phyloP scores from a whole-genome alignment of 1,140 invertebrate genomes.

The Microplitis demolitor region DNA sequence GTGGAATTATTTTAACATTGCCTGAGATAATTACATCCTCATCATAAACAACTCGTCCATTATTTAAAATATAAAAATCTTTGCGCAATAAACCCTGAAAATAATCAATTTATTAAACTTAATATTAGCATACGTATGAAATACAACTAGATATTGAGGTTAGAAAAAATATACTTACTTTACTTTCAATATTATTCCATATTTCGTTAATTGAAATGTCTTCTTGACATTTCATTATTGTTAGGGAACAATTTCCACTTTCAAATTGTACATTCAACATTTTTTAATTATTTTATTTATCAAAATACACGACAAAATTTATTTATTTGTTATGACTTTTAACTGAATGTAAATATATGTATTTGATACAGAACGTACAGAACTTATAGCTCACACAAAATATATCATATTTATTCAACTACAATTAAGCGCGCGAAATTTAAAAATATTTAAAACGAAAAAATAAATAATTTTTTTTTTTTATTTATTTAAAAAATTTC shows the following conservation, averaged over 20 bases:
- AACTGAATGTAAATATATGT: too few species aligned
- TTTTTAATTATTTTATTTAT: not conserved
- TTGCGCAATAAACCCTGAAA: slow-evolving; percentile 44
- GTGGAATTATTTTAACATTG: slow-evolving; percentile 55
- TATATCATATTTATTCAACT: too few species aligned
- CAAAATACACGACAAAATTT: not conserved
- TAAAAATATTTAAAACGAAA: too few species aligned
- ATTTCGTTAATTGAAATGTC: not conserved
- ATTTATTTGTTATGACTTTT: not conserved
- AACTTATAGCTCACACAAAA: too few species aligned
- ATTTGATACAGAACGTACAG: too few species aligned
- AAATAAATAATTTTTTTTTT: too few species aligned
- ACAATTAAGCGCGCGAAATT: too few species aligned
- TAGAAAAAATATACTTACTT: slow-evolving; percentile 8
- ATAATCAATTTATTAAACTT: not conserved
- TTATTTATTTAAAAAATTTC: too few species aligned
- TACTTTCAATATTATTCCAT: slow-evolving; percentile 15
- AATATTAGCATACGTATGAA: slow-evolving; percentile 19
- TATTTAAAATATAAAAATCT: slow-evolving; percentile 60
- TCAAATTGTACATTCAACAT: slow-evolving; percentile 16
- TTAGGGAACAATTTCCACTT: not conserved
- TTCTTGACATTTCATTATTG: not conserved
- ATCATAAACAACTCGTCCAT: slow-evolving; percentile 55
- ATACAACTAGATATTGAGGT: slow-evolving; percentile 2
- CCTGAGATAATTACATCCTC: slow-evolving; percentile 31